Conservation (phyloP, 2,888 invertebrate genomes). For the Melangyna quadrimaculata region DNA sequence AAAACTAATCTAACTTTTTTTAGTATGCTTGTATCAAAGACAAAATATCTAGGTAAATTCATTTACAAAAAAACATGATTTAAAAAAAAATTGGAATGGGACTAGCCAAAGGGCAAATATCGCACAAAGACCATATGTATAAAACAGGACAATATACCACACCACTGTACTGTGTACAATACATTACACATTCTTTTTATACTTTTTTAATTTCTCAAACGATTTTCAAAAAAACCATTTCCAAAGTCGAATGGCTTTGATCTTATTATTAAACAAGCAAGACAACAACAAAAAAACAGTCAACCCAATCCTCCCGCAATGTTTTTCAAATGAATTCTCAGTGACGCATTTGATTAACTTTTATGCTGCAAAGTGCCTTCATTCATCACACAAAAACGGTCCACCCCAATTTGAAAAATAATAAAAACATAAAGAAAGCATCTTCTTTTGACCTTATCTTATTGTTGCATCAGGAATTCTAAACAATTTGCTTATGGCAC, state of each 20-base stretch:
- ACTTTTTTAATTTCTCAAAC: background rate
- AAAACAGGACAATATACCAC: background rate
- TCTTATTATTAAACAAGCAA: constrained; percentile 41
- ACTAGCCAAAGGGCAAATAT: background rate
- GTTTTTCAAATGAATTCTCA: constrained; percentile 24
- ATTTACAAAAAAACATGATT: background rate
- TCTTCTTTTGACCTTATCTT: constrained; percentile 60
- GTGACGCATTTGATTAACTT: constrained; percentile 60
- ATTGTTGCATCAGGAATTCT: constrained; percentile 68
- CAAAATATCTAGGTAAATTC: too few relatives aligned
- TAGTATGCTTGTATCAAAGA: too few relatives aligned
- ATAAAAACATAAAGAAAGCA: background rate
- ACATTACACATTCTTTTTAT: background rate
- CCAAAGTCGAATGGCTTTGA: constrained; percentile 40
- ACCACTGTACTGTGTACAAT: too few relatives aligned
- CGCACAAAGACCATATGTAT: background rate
- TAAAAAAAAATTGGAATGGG: background rate
- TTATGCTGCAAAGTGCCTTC: constrained; percentile 51
- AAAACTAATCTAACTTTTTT: too few relatives aligned
- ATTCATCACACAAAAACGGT: constrained; percentile 45
- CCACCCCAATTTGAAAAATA: constrained; percentile 1
- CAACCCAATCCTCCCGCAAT: background rate
- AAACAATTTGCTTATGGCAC: constrained; percentile 70
- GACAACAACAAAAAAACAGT: background rate
- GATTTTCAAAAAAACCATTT: constrained; percentile 7